A percentile compares a stretch with the other conserved stretches of the same genome.
phyloP scores from a whole-genome alignment of 2,797 vertebrate genomes.

The Anas capensis region DNA sequence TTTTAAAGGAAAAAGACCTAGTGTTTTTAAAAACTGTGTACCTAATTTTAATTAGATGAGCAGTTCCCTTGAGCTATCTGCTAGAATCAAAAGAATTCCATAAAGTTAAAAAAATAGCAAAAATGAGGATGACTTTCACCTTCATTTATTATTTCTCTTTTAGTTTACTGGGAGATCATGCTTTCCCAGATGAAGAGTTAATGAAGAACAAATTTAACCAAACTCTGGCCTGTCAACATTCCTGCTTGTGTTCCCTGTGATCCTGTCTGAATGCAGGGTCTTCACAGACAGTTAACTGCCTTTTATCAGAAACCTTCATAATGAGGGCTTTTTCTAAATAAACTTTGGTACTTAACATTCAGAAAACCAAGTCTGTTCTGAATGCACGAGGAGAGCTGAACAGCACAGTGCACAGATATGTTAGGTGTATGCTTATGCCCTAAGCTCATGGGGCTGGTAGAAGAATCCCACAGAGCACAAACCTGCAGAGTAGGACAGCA shows the following conservation, averaged over 20 bases:
- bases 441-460: not conserved
- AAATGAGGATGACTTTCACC: not conserved
- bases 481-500: not conserved
- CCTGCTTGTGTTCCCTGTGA: not conserved
- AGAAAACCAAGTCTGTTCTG: not conserved
- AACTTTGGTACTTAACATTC: not conserved
- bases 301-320: not conserved
- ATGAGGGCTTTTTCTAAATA: not conserved
- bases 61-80: not conserved
- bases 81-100: not conserved
- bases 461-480: not conserved
- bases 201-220: not conserved
- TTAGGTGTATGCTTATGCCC: rapidly evolving
- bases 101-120: not conserved
- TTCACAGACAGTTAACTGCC: not conserved
- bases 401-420: not conserved
- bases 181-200: not conserved
- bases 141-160: not conserved
- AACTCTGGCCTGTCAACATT: not conserved
- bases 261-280: not conserved
- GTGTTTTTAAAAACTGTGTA: not conserved
- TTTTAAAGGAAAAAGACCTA: not conserved
- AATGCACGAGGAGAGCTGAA: not conserved
- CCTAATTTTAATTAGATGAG: not conserved
- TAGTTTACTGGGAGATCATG: not conserved